These are phyloP conservation scores for Bombylius discolor DNA, from an alignment of 2,888 invertebrate genomes.

Conservation along the genomic window DNA sequence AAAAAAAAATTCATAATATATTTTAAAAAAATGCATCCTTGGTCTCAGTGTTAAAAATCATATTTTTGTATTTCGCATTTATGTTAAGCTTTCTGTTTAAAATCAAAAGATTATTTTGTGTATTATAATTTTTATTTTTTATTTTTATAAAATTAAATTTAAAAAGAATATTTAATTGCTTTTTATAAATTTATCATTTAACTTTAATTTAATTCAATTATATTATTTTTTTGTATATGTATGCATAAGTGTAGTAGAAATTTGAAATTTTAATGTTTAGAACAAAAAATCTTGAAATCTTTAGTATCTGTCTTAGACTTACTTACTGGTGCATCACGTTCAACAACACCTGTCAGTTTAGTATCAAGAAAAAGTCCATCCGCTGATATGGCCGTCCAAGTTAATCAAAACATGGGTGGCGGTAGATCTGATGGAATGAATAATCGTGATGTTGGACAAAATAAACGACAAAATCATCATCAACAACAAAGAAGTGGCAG, in stretches of 20 bases:
- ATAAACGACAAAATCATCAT: conserved; percentile 21
- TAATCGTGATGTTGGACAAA: conserved; percentile 14
- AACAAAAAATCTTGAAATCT: conserved; percentile 5
- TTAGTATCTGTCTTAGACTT: conserved; percentile 35
- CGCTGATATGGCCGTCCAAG: conserved; percentile 73
- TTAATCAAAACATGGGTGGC: conserved; percentile 25
- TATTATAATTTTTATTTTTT: neutral
- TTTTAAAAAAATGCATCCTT: neutral
- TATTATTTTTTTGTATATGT: neutral
- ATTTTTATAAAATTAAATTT: neutral
- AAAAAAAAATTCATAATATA: neutral
- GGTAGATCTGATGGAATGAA: conserved; percentile 11
- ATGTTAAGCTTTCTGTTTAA: neutral
- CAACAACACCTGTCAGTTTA: conserved; percentile 65
- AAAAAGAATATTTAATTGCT: neutral
- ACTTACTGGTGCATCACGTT: conserved; percentile 50
- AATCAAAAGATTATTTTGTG: too few relatives aligned
- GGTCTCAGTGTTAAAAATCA: conserved; percentile 2
- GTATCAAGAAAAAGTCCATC: conserved; percentile 71
- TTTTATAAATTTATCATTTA: neutral
- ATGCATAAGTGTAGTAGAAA: neutral
- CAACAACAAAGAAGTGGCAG: conserved; percentile 19
- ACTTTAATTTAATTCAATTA: neutral
- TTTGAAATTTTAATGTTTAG: neutral
- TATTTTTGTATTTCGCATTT: neutral